Conservation (phyloP, 2,797 vertebrate species). For the Sebastes alutus region DNA sequence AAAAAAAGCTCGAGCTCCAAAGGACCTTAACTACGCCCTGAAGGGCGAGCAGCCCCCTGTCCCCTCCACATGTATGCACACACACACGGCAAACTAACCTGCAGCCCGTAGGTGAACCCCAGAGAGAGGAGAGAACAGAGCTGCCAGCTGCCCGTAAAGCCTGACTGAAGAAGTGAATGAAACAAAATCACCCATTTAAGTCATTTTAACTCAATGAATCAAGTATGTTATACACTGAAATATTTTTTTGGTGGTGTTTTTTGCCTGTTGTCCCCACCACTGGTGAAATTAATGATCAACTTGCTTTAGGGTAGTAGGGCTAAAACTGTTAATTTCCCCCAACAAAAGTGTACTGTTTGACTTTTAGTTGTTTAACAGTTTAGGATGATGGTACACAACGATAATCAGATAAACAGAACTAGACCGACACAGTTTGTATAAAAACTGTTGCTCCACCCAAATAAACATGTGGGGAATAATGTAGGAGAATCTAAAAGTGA, state of each 20-base stretch:
- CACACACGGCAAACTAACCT: conserved; percentile 14
- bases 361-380: background rate
- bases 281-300: background rate
- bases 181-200: conserved; percentile 11
- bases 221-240: background rate
- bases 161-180: conserved; percentile 16
- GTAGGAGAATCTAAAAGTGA: background rate
- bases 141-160: conserved; percentile 24
- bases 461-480: background rate
- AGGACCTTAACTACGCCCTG: conserved; percentile 57
- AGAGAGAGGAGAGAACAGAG: conserved; percentile 16
- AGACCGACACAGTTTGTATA: background rate
- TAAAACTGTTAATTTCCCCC: background rate
- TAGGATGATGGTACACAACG: background rate
- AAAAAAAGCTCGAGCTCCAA: conserved; percentile 47
- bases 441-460: background rate
- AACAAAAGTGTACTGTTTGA: background rate
- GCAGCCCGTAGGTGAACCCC: conserved; percentile 30
- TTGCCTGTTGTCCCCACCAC: background rate
- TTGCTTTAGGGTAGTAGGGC: background rate
- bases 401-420: background rate
- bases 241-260: background rate
- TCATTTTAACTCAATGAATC: background rate
- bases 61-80: conserved; percentile 10
- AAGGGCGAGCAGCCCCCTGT: conserved; percentile 39